Conservation (phyloP, 1,140 invertebrate species). For the Drosophila lacteicornis region DNA sequence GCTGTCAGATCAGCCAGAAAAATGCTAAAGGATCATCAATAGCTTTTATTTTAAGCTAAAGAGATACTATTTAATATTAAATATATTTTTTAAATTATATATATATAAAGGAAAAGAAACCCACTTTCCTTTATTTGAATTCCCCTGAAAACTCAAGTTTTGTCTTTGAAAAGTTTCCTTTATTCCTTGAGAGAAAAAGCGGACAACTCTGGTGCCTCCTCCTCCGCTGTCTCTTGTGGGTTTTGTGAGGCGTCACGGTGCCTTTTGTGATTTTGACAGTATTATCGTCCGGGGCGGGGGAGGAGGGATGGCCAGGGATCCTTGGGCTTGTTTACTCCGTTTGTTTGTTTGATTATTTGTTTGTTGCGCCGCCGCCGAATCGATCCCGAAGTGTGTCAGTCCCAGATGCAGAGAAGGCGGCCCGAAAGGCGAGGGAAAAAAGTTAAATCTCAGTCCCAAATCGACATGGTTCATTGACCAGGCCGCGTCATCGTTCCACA, state of each 20-base stretch:
- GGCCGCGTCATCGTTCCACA: conserved; percentile 53
- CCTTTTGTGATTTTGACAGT: conserved; percentile 70
- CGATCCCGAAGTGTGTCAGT: conserved; percentile 55
- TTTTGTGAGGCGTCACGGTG: conserved; percentile 47
- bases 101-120: background rate
- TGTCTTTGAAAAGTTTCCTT: background rate
- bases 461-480: conserved; percentile 74
- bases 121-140: background rate
- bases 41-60: background rate
- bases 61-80: too few species aligned
- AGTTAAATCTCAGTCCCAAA: conserved; percentile 21
- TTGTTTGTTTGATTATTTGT: conserved; percentile 55
- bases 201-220: conserved; percentile 5
- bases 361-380: conserved; percentile 40
- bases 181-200: background rate
- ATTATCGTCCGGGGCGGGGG: conserved; percentile 20
- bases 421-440: background rate
- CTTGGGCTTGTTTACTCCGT: conserved; percentile 47
- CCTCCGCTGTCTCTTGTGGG: background rate
- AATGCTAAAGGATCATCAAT: background rate
- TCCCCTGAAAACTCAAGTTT: background rate
- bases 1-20: background rate
- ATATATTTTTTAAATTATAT: background rate
- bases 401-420: conserved; percentile 50
- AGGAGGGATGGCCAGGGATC: background rate